These are phyloP conservation scores for Parapristionchus giblindavisi DNA, from an alignment of 2,888 invertebrate genomes.

Conservation along the genomic window DNA sequence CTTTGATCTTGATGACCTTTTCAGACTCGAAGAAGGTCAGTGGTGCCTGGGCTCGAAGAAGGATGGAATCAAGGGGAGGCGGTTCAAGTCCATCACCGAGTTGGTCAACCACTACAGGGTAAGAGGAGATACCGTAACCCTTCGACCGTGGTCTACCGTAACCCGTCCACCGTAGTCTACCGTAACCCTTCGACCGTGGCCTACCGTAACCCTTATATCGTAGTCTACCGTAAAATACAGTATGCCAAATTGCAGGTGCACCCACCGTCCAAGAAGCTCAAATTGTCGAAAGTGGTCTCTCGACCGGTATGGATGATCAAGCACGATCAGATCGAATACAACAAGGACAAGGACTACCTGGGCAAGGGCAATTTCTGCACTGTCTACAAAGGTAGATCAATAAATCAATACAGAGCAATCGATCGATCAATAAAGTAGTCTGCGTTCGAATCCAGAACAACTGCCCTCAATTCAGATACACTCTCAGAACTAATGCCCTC, in stretches of 20 bases:
- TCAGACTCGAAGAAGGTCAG: background rate
- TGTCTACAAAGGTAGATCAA: slow-evolving; percentile 43
- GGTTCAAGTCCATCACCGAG: slow-evolving; percentile 44
- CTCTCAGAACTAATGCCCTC: too few species aligned
- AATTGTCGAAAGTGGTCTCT: background rate
- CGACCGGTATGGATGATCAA: slow-evolving; percentile 15
- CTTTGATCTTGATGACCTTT: background rate
- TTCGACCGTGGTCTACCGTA: background rate
- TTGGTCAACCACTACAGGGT: slow-evolving; percentile 50
- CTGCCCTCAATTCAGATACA: too few species aligned
- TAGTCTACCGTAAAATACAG: background rate
- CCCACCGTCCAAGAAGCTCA: background rate
- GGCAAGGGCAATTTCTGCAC: slow-evolving; percentile 48
- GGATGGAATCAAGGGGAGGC: slow-evolving; percentile 2
- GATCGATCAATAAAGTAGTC: too few species aligned
- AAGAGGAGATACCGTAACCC: background rate
- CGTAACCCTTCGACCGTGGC: background rate
- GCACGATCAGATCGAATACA: slow-evolving; percentile 11
- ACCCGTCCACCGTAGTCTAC: background rate
- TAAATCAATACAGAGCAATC: background rate
- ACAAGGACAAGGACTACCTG: slow-evolving; percentile 42
- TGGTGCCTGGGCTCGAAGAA: background rate
- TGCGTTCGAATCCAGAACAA: too few species aligned
- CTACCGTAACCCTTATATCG: background rate
- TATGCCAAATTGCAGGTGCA: background rate